phyloP scores from a whole-genome alignment of 2,888 invertebrate genomes.

The Strigamia maritima region DNA sequence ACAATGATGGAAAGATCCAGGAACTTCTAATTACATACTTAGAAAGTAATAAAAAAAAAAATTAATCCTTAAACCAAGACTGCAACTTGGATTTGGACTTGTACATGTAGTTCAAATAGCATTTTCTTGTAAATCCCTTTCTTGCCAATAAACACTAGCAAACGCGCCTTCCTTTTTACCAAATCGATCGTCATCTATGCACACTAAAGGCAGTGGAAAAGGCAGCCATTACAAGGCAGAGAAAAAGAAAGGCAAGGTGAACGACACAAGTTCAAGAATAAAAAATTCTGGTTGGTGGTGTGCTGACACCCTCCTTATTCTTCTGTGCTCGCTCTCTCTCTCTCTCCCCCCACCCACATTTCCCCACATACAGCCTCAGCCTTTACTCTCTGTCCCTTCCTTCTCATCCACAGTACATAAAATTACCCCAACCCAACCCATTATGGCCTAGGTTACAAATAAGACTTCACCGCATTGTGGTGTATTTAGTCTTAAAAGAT shows the following conservation, averaged over 20 bases:
- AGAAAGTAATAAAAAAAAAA: background rate
- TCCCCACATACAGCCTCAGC: too few relatives aligned
- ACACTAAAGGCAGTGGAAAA: conserved; percentile 24
- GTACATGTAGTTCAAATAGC: conserved; percentile 31
- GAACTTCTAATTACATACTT: background rate
- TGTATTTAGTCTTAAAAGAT: conserved; percentile 24
- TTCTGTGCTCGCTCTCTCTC: background rate
- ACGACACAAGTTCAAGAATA: conserved; percentile 16
- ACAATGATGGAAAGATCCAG: background rate
- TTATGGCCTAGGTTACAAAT: conserved; percentile 30
- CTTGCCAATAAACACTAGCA: conserved; percentile 34
- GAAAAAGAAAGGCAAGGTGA: conserved; percentile 29
- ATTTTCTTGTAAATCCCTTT: conserved; percentile 36
- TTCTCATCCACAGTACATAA: conserved; percentile 21
- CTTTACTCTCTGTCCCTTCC: conserved; percentile 3
- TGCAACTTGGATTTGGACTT: background rate
- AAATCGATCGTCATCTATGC: conserved; percentile 30
- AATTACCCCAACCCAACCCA: conserved; percentile 34
- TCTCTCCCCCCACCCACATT: background rate
- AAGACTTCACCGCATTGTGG: conserved; percentile 34
- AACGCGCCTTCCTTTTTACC: conserved; percentile 19
- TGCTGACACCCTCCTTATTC: background rate
- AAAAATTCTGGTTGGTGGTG: conserved; percentile 18
- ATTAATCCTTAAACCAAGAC: background rate
- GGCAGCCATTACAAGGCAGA: conserved; percentile 30